Conservation (phyloP, 2,113 vertebrate genomes). For the Onychostoma macrolepis region DNA sequence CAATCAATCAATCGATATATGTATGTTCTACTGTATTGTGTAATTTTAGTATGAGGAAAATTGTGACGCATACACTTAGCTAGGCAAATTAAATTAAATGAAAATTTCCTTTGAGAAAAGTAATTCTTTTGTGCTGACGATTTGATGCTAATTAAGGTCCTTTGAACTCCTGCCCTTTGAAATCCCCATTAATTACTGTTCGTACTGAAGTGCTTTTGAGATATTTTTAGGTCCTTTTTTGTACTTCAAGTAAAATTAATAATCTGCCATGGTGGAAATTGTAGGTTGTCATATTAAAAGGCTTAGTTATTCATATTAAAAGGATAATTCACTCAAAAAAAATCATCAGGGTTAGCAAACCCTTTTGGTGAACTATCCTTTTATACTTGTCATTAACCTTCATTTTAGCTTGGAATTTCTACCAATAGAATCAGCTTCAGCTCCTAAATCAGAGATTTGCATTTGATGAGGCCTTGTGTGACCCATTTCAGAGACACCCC, state of each 20-base stretch:
- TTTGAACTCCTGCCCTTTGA: slow-evolving; percentile 5
- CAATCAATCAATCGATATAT: too few relatives aligned
- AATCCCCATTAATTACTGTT: slow-evolving; percentile 2
- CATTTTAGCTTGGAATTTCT: neutral
- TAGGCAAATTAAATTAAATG: neutral
- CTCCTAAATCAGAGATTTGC: slow-evolving; percentile 14
- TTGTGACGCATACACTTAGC: neutral
- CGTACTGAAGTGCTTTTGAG: neutral
- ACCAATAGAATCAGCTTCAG: neutral
- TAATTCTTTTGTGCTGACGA: too few relatives aligned
- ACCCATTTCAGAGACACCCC: slow-evolving; percentile 12
- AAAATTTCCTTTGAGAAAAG: neutral
- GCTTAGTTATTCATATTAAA: neutral
- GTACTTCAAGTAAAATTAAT: neutral
- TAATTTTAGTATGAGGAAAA: neutral
- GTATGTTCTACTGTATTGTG: too few relatives aligned
- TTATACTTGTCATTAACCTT: neutral
- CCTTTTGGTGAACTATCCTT: neutral
- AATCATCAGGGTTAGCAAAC: neutral
- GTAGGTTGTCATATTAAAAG: neutral
- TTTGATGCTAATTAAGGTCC: neutral
- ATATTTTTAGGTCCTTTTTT: neutral
- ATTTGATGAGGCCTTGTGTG: neutral
- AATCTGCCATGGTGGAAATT: neutral
- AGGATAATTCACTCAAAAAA: neutral